Evolutionary conservation across 2,797 vertebrate species (phyloP).

Genomic region (Phataginus tetradactyla): DNA sequence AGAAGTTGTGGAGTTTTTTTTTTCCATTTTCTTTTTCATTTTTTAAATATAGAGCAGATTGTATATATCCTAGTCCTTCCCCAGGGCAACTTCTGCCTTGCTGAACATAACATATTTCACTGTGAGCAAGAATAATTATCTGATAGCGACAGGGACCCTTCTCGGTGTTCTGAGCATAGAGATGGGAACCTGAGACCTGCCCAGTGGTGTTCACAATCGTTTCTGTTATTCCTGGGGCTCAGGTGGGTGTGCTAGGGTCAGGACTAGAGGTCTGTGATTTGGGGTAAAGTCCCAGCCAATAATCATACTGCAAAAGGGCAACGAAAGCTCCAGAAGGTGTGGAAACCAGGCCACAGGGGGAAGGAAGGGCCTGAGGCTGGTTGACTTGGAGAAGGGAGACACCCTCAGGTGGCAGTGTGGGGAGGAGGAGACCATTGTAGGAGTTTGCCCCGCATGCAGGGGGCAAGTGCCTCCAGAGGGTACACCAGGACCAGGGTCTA

Average conservation of each 20-base stretch:
- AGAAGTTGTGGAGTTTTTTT: slow-evolving; percentile 58
- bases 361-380: neutral
- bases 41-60: slow-evolving; percentile 74
- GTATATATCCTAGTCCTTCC: slow-evolving; percentile 69
- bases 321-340: neutral
- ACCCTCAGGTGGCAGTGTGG: neutral
- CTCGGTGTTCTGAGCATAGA: neutral
- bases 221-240: neutral
- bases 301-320: neutral
- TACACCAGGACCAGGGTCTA: neutral
- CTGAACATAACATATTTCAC: slow-evolving; percentile 49
- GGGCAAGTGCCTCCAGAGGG: neutral
- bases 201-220: neutral
- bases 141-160: slow-evolving; percentile 32
- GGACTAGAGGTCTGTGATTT: neutral
- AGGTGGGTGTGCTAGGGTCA: neutral
- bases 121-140: slow-evolving; percentile 70
- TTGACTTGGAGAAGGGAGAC: neutral
- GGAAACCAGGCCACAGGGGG: neutral
- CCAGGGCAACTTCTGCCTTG: slow-evolving; percentile 63
- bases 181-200: neutral
- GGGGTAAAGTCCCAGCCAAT: neutral
- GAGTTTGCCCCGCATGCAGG: too few species aligned
- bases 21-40: slow-evolving; percentile 69
- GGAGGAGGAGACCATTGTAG: too few species aligned